A percentile compares a stretch with the other conserved stretches of the same genome.
Evolutionary conservation across 2,888 invertebrate genomes (phyloP).

Genomic region (Xestia sexstrigata): DNA sequence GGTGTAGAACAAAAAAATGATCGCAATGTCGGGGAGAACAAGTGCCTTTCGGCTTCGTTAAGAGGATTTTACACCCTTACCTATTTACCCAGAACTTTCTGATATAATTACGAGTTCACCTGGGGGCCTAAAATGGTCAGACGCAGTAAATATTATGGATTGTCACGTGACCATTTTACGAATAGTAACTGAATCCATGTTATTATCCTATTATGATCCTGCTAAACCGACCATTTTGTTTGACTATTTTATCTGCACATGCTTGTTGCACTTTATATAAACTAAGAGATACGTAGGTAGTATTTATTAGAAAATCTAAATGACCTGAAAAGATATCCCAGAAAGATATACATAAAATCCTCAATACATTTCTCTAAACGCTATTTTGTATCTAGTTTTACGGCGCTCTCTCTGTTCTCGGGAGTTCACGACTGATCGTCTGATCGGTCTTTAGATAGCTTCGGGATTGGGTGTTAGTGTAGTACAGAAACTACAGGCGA

Average conservation of each 20-base stretch:
- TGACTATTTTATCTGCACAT: no score
- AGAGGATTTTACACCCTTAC: no score
- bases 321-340: neutral
- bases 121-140: no score
- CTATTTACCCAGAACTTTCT: neutral
- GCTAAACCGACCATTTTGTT: no score
- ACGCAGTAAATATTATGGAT: no score
- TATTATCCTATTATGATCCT: no score
- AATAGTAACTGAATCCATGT: no score
- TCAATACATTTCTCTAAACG: conserved; percentile 11
- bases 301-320: conserved; percentile 16
- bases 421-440: conserved; percentile 55
- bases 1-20: no score
- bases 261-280: neutral
- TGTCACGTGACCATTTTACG: no score
- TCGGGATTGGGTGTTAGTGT: conserved; percentile 73
- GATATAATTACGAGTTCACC: neutral
- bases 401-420: conserved; percentile 13
- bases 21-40: no score
- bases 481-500: conserved; percentile 61
- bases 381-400: conserved; percentile 31
- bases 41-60: no score
- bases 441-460: conserved; percentile 78
- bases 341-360: neutral
- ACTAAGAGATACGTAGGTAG: neutral